Percentiles rank a stretch among this genome's conserved stretches.
Evolutionary conservation across 2,888 invertebrate genomes (phyloP).

Genomic region (Hecatera dysodea): DNA sequence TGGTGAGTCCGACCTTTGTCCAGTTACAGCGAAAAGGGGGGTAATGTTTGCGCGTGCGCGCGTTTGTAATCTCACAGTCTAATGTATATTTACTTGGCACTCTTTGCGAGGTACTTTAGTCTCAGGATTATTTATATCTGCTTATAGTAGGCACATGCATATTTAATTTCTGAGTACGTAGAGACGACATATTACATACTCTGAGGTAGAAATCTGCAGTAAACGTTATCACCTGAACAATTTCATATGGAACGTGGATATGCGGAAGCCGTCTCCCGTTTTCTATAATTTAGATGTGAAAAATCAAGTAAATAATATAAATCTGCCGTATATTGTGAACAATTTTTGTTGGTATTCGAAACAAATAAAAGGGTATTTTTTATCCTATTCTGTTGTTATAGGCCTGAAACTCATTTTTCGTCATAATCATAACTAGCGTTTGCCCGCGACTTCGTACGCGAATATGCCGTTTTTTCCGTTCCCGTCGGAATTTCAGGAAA

Average conservation of each 20-base stretch:
- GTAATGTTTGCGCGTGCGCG: slow-evolving; percentile 16
- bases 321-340: not conserved
- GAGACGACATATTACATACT: not conserved
- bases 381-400: not conserved
- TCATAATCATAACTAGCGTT: no score
- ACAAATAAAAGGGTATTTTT: not conserved
- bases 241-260: no score
- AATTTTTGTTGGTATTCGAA: not conserved
- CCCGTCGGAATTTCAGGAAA: no score
- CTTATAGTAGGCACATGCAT: not conserved
- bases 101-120: slow-evolving; percentile 35
- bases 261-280: not conserved
- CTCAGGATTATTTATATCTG: slow-evolving; percentile 39
- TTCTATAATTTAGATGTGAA: not conserved
- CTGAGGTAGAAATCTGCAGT: not conserved
- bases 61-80: slow-evolving; percentile 32
- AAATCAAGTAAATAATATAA: not conserved
- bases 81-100: slow-evolving; percentile 49
- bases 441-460: no score
- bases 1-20: slow-evolving; percentile 43
- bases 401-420: no score
- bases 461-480: no score
- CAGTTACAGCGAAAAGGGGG: slow-evolving; percentile 28
- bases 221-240: not conserved
- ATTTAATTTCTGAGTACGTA: not conserved